Evolutionary conservation across 2,113 vertebrate species (phyloP).

Genomic region (Rhizomys pruinosus): DNA sequence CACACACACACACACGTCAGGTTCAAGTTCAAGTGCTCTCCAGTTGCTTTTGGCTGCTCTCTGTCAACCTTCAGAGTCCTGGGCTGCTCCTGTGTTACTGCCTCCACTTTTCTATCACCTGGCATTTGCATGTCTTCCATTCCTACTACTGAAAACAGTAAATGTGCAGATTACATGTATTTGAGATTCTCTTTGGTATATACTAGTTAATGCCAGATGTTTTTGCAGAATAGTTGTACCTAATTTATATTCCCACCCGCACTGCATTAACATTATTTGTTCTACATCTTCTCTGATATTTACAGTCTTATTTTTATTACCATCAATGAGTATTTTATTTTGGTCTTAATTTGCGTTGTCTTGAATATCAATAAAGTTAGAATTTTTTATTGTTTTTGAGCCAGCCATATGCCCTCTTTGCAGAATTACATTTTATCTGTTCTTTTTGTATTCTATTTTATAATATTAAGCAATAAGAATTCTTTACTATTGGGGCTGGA

Average conservation of each 20-base stretch:
- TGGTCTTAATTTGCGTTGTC: conserved; percentile 9
- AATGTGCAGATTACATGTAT: too few relatives aligned
- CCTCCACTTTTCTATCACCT: neutral
- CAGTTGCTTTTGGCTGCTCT: neutral
- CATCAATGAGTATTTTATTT: neutral
- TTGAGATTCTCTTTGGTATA: neutral
- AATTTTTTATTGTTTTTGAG: conserved; percentile 15
- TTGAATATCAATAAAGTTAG: neutral
- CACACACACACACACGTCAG: too few relatives aligned
- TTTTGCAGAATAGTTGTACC: neutral
- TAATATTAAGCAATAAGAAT: neutral
- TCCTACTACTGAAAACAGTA: too few relatives aligned
- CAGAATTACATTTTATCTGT: neutral
- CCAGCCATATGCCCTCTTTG: neutral
- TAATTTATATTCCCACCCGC: neutral
- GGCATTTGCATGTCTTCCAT: too few relatives aligned
- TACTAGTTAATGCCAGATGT: neutral
- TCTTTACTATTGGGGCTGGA: conserved; percentile 4
- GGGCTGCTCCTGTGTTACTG: neutral
- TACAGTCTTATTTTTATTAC: conserved; percentile 12
- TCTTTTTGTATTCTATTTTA: neutral
- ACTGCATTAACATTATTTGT: neutral
- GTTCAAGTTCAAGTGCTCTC: neutral
- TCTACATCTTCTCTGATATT: neutral
- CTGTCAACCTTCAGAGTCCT: too few relatives aligned